A percentile compares a stretch with the other conserved stretches of the same genome.
Evolutionary conservation across 53 echinoderm and acorn worm genomes (phyloP).

Genomic region (Hippasteria phrygiana): DNA sequence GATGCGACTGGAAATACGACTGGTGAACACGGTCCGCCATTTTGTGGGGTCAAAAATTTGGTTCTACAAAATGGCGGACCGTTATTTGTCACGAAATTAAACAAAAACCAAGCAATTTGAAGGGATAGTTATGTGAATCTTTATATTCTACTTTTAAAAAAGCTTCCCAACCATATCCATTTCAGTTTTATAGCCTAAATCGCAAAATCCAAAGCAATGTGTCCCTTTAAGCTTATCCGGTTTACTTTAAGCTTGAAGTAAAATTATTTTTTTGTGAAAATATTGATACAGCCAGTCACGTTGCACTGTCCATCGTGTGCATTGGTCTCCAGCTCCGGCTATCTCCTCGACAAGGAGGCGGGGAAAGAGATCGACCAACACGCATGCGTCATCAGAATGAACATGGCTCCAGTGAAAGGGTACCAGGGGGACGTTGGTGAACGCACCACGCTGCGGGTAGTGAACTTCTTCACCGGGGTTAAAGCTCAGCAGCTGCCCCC

Average conservation of each 20-base stretch:
- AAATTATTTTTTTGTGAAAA: too few species aligned
- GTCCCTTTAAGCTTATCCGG: not conserved
- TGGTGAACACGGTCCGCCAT: too few species aligned
- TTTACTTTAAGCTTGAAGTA: not conserved
- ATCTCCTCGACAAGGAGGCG: conserved; percentile 63
- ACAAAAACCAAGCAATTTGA: too few species aligned
- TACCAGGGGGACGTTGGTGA: conserved; percentile 67
- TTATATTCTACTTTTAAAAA: too few species aligned
- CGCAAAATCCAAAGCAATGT: not conserved
- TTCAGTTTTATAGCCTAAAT: too few species aligned
- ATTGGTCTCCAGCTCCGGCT: conserved; percentile 72
- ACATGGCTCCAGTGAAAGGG: conserved; percentile 56
- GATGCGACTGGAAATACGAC: too few species aligned
- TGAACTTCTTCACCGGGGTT: not conserved
- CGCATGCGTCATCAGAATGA: conserved; percentile 73
- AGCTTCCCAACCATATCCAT: too few species aligned
- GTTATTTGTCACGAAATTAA: too few species aligned
- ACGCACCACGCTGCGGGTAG: conserved; percentile 65
- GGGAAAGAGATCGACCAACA: conserved; percentile 65
- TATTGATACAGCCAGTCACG: conserved; percentile 62
- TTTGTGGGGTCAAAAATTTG: too few species aligned
- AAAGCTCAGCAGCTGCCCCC: not conserved
- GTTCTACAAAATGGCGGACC: too few species aligned
- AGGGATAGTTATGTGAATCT: too few species aligned
- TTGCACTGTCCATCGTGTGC: conserved; percentile 74